Base-by-base conservation (phyloP, 2,113 vertebrate genomes). In the Festucalex cinctus region DNA sequence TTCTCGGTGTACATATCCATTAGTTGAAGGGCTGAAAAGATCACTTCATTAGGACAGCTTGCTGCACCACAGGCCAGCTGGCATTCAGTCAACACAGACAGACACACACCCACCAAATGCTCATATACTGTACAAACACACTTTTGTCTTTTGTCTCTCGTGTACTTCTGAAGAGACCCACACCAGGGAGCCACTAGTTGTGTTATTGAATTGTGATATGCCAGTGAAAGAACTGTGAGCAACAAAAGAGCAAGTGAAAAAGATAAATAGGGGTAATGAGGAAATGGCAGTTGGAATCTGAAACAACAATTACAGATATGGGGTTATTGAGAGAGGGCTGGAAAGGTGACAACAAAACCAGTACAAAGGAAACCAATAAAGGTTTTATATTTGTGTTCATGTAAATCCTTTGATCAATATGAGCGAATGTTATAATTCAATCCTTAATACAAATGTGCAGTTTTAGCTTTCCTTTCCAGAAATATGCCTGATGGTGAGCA, bases 1-100 rank as follows among this genome's bases (percentile, higher is more conserved):
- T 20, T 68, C 73, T 56, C 69, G 70, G 82, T 65, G 26, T 76
- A 73, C 54, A 69, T 63, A 80, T 77, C 76, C 69, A 78, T 76
- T 78, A 62, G 71, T 80, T 73, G 48, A 60, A 60, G 36, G 63
- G 56, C 28, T 1, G 24, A 65, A 70, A 48, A 68, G 74, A 79
- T 83, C 74, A 79, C 73, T 87, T 86, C 77, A 86, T 86, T 86
- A 76, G 80, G 70, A 81, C 85, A 87, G 80, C 80, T 83, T 86
- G 85, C 71, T 66, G 66, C 79, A 76, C 87, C 62, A 79, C 79
- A 79, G 71, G 83, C 79, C 78, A 84, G 76, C 73, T 87, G 83
- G 85, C 79, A 82, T 66, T 67, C 43, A 76, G 59, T 80, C 78
- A 86, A 78, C 41, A 66, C 57, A 56, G 2, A 53, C 58, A 58